Evolutionary conservation across 1,140 invertebrate species (phyloP).

Genomic region (Phymorhynchus buccinoides): DNA sequence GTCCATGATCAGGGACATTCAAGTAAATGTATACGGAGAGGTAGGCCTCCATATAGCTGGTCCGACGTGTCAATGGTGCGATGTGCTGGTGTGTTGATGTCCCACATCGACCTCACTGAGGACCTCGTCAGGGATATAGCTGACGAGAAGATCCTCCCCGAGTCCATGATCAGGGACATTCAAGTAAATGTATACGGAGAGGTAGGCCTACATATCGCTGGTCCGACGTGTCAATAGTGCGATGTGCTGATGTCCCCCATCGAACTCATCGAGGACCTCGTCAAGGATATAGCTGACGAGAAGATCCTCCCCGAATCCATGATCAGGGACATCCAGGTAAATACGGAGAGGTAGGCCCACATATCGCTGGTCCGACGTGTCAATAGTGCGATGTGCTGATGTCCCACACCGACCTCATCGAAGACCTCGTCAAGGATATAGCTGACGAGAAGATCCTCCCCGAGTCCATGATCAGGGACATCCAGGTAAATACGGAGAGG

Average conservation of each 20-base stretch:
- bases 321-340: constrained; percentile 47
- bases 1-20: constrained; percentile 45
- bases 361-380: too few relatives aligned
- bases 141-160: constrained; percentile 43
- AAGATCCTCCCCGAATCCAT: constrained; percentile 43
- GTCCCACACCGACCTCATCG: constrained; percentile 40
- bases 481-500: too few relatives aligned
- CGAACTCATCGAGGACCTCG: constrained; percentile 39
- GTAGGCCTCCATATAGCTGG: too few relatives aligned
- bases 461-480: constrained; percentile 44
- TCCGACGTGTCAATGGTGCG: too few relatives aligned
- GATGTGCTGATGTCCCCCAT: constrained; percentile 45
- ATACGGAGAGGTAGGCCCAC: too few relatives aligned
- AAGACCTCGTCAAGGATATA: constrained; percentile 40
- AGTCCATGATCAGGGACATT: constrained; percentile 46
- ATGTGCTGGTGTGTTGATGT: too few relatives aligned
- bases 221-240: too few relatives aligned
- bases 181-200: too few relatives aligned
- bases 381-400: too few relatives aligned
- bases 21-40: too few relatives aligned
- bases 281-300: constrained; percentile 38
- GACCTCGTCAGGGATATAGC: constrained; percentile 39
- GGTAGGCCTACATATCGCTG: too few relatives aligned
- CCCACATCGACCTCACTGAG: constrained; percentile 41
- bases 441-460: constrained; percentile 43